Evolutionary conservation across 2,797 vertebrate genomes (phyloP), one percentile per base, ranked within the genome.

Genomic region (Crenichthys baileyi): DNA sequence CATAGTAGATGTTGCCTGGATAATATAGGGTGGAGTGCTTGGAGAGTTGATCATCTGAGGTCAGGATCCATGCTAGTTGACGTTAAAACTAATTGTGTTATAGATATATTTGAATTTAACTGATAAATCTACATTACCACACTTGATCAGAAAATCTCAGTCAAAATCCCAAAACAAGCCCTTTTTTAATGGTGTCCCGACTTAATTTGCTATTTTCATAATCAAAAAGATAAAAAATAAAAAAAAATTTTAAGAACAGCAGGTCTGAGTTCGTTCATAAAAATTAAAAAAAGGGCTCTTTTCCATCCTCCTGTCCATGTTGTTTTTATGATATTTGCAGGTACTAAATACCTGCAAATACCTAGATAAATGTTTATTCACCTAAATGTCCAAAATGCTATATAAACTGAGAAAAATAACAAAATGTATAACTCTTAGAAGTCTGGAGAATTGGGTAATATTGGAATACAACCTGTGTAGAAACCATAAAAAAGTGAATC

Each of bases 1-100:
- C 79, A 84, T 75, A 67, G 60, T 90, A 83, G 85, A 84, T 70
- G 78, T 73, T 81, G 72, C 31, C 61, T 85, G 76, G 89, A 83
- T 90, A 83, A 90, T 85, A 71, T 60, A 46, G 41, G 65, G 72
- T 56, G 48, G 22, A 8, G 36, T 44, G 79, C 72, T 77, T 63
- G 16, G 1, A 48, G 73, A 81, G 60, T 46, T 79, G 39, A 77
- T 41, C 70, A 83, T 85, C 60, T 74, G 46, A 70, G 73, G 41
- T 71, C 60, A 70, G 61, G 13, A 24, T 41, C 44, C 7, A 29
- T 18, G 51, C 5, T 48, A 6, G 44, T 44, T 55, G 39, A 73
- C 63, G 61, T 44, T 63, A 73, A 31, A 51, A n/a, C 53, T 78
- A 68, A 70, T 73, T 65, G 50, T 51, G 16, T 72, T 73, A 79